Base-by-base conservation (phyloP, 2,888 invertebrate species). In the Pilophorus perplexus region DNA sequence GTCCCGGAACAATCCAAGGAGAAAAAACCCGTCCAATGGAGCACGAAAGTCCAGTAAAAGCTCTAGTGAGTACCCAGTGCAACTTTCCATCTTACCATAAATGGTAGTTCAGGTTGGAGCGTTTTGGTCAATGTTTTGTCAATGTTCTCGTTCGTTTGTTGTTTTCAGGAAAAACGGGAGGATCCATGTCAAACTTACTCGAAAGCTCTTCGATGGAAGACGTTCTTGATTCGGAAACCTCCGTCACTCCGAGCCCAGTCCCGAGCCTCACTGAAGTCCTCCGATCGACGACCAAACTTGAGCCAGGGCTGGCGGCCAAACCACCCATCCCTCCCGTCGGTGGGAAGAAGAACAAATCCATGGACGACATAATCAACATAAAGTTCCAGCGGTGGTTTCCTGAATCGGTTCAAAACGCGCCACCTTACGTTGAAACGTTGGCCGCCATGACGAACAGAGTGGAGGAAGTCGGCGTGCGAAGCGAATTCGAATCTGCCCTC, bases 361-460 rank as follows among this genome's bases (percentile, higher is more conserved):
- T 60, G 18, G 74, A 74, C 50, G 73, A 74, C 42, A 71, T 74
- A 10, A 70, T 73, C n/a, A 73, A 73, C 37, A 67, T 74, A 5
- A 74, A 74, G 66, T 74, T 74, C 62, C 74, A 74, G 57, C 71
- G 72, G 6, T 74, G 74, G 74, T 74, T 74, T 64, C 73, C 74
- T 4, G 73, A 74, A 44, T 70, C 74, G 12, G 64, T 69, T 3
- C 54, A 69, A 22, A 64, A 69, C 10, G 28, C 50, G 8, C 46
- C 66, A 5, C 57, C 44, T 10, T 69, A 69, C 38, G 48, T 44
- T 6, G 64, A 67, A 16, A 55, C 62, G 4, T 33, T 62, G 18
- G 52, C 64, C 25, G 64, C 54, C 3, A 65, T 52, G 3, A n/a
- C 64, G 16, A 54, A 42, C 22, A 16, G 28, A 18, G 23, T 16